A percentile compares a stretch with the other conserved stretches of the same genome.
These are phyloP conservation scores for Paelopatides confundens DNA, from an alignment of 53 echinoderm and acorn worm genomes.

Conservation along the genomic window DNA sequence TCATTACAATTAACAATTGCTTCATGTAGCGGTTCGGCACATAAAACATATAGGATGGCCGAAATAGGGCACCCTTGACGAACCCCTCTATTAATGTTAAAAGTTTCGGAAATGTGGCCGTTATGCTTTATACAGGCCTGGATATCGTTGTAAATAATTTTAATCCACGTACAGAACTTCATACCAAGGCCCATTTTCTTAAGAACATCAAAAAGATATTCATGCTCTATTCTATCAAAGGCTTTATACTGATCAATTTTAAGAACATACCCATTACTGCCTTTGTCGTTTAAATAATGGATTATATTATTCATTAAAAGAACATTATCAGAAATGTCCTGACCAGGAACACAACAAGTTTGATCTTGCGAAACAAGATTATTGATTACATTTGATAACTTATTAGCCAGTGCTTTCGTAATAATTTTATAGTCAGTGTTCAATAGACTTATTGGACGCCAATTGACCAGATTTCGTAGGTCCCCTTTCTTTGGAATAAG, in stretches of 20 bases:
- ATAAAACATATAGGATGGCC: neutral
- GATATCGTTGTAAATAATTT: neutral
- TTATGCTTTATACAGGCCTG: neutral
- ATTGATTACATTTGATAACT: slow-evolving; percentile 12
- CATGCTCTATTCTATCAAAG: neutral
- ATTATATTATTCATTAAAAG: slow-evolving; percentile 11
- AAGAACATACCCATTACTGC: neutral
- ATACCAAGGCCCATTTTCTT: neutral
- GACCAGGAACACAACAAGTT: slow-evolving; percentile 7
- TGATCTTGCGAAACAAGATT: slow-evolving; percentile 31
- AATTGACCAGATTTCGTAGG: neutral
- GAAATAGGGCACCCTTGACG: neutral
- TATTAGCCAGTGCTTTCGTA: slow-evolving; percentile 47
- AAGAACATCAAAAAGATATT: neutral
- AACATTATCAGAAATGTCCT: slow-evolving; percentile 26
- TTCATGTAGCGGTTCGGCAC: neutral
- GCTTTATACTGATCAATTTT: neutral
- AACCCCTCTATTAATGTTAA: neutral
- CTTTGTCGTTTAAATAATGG: slow-evolving; percentile 35
- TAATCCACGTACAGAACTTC: neutral
- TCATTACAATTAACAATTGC: neutral
- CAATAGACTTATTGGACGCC: slow-evolving; percentile 62
- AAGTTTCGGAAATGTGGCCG: neutral
- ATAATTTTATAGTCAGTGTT: slow-evolving; percentile 64
- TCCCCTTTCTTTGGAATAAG: slow-evolving; percentile 14